phyloP scores from a whole-genome alignment of 2,888 invertebrate species.

The Cryptocephalus moraei region DNA sequence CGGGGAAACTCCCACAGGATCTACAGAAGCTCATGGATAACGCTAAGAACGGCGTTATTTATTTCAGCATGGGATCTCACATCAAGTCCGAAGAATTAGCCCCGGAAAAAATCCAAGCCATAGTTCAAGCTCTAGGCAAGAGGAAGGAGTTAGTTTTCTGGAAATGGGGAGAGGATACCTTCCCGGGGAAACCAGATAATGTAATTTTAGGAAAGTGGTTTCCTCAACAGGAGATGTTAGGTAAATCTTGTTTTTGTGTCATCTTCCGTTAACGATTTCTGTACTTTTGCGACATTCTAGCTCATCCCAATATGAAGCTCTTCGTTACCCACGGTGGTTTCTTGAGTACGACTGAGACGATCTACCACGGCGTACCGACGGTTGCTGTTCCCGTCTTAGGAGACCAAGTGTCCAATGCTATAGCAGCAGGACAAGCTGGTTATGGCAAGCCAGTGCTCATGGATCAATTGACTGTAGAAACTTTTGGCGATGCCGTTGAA shows the following conservation, averaged over 20 bases:
- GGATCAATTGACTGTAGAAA: too few relatives aligned
- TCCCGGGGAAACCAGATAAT: conserved; percentile 29
- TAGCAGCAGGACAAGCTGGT: conserved; percentile 31
- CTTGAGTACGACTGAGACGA: conserved; percentile 46
- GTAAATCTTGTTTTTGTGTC: too few relatives aligned
- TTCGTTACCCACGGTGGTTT: conserved; percentile 52
- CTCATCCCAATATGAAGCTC: conserved; percentile 43
- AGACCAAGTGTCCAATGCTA: conserved; percentile 42
- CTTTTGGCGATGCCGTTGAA: too few relatives aligned
- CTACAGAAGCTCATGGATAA: conserved; percentile 43
- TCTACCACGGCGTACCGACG: conserved; percentile 40
- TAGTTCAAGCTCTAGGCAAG: conserved; percentile 47
- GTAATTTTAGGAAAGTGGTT: conserved; percentile 31
- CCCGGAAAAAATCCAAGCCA: conserved; percentile 39
- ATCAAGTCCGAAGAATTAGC: conserved; percentile 46
- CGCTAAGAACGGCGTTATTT: conserved; percentile 46
- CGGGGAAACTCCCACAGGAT: conserved; percentile 31
- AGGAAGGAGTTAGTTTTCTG: conserved; percentile 54
- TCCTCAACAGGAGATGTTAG: conserved; percentile 35
- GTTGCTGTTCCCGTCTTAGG: conserved; percentile 43
- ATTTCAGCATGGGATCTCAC: conserved; percentile 52
- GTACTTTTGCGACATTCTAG: conserved; percentile 24
- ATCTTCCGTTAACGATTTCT: too few relatives aligned
- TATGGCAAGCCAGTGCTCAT: conserved; percentile 4
- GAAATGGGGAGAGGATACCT: conserved; percentile 47